A percentile compares a stretch with the other conserved stretches of the same genome.
phyloP scores from a whole-genome alignment of 2,888 invertebrate genomes.

The Fragum fragum region DNA sequence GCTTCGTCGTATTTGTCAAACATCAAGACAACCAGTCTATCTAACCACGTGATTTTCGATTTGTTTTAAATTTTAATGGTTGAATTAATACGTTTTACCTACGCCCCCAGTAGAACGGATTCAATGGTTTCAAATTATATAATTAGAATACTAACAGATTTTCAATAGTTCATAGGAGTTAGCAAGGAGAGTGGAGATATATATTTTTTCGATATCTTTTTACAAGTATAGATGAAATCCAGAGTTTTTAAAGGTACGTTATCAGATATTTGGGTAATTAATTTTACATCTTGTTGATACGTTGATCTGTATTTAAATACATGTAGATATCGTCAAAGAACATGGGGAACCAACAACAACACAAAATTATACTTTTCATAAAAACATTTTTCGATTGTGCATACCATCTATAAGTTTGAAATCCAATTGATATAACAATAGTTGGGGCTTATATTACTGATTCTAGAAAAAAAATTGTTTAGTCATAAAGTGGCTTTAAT shows the following conservation, averaged over 20 bases:
- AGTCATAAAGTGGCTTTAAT: no score
- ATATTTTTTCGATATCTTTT: not conserved
- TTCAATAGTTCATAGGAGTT: not conserved
- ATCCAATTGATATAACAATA: no score
- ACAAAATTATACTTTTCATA: no score
- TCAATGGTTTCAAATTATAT: not conserved
- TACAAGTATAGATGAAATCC: not conserved
- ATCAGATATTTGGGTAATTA: no score
- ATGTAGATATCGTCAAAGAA: no score
- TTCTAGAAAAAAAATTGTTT: no score
- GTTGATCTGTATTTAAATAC: no score
- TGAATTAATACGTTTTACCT: not conserved
- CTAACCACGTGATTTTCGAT: conserved; percentile 6
- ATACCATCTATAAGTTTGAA: no score
- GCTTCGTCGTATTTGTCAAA: conserved; percentile 3
- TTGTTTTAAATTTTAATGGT: not conserved
- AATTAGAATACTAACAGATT: not conserved
- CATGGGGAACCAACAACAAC: no score
- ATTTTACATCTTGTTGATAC: no score
- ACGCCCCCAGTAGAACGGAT: not conserved
- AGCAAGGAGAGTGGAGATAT: not conserved
- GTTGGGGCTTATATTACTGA: no score
- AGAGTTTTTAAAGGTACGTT: not conserved
- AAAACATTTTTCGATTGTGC: no score
- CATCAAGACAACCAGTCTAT: not conserved